Evolutionary conservation across 2,797 vertebrate species (phyloP).

Genomic region (Lates japonicus): DNA sequence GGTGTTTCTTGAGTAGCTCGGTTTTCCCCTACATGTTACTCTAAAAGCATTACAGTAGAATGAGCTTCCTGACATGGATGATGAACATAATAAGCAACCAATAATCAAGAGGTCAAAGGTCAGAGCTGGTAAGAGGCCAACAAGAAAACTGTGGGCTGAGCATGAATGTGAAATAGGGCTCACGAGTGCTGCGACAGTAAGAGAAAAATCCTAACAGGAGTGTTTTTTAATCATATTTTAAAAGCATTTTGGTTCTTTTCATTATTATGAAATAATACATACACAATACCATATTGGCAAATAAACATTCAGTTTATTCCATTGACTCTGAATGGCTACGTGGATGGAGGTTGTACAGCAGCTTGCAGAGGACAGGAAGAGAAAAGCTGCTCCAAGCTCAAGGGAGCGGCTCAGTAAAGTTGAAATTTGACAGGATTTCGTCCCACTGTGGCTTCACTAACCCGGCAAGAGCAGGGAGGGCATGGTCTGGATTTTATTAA

Average conservation of each 20-base stretch:
- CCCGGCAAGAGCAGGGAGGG: constrained; percentile 38
- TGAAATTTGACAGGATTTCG: constrained; percentile 56
- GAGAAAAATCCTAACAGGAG: background rate
- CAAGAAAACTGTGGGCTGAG: constrained; percentile 1
- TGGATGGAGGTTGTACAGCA: background rate
- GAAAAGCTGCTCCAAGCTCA: constrained; percentile 4
- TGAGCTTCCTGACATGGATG: constrained; percentile 1
- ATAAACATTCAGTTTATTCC: background rate
- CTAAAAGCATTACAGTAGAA: background rate
- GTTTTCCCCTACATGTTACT: background rate
- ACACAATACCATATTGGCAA: background rate
- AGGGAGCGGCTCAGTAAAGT: constrained; percentile 46
- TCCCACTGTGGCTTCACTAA: constrained; percentile 53
- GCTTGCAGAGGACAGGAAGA: constrained; percentile 8
- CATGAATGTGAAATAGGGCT: background rate
- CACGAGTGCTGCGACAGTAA: background rate
- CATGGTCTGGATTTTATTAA: constrained; percentile 73
- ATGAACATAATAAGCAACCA: constrained; percentile 9
- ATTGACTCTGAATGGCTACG: background rate
- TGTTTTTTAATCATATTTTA: background rate
- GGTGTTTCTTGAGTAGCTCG: background rate
- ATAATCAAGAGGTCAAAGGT: constrained; percentile 34
- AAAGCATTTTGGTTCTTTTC: background rate
- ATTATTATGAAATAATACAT: background rate
- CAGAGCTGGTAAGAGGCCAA: background rate